Evolutionary conservation across 2,797 vertebrate species (phyloP).

Genomic region (Coregonus sp.): DNA sequence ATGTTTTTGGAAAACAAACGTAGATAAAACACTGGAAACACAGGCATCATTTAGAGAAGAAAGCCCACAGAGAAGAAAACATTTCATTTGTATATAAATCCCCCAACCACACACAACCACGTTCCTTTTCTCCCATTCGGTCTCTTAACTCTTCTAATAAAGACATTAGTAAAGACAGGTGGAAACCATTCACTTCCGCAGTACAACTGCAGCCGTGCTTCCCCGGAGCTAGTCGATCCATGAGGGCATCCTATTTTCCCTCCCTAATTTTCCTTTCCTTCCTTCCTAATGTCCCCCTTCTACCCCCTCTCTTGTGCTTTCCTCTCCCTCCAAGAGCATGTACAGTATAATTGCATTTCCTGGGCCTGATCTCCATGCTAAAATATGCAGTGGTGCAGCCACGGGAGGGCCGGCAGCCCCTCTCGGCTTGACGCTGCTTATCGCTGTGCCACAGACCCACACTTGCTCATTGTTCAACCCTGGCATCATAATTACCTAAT

Average conservation of each 20-base stretch:
- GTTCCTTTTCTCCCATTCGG: background rate
- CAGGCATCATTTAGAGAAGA: slow-evolving; percentile 29
- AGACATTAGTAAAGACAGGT: background rate
- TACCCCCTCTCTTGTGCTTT: slow-evolving; percentile 8
- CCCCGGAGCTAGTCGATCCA: background rate
- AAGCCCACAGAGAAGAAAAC: background rate
- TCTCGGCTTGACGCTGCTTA: slow-evolving; percentile 40
- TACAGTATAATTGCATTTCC: slow-evolving; percentile 62
- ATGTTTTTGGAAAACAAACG: slow-evolving; percentile 36
- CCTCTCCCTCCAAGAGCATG: slow-evolving; percentile 46
- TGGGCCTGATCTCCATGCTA: slow-evolving; percentile 63
- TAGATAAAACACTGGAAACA: slow-evolving; percentile 30
- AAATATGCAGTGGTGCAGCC: slow-evolving; percentile 55
- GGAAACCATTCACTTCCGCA: background rate
- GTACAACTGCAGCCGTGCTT: background rate
- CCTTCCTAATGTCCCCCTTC: slow-evolving; percentile 1
- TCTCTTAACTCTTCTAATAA: slow-evolving; percentile 31
- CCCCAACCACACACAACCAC: too few relatives aligned
- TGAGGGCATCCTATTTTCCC: slow-evolving; percentile 2
- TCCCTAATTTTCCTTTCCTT: slow-evolving; percentile 28
- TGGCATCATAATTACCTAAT: slow-evolving; percentile 45
- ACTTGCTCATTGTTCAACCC: slow-evolving; percentile 32
- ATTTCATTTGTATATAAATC: background rate
- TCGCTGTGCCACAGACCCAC: slow-evolving; percentile 54
- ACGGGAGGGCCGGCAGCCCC: slow-evolving; percentile 28